Percentiles rank a stretch among this genome's conserved stretches.
phyloP scores from a whole-genome alignment of 2,797 vertebrate genomes.

The Hozukius guyotensis region DNA sequence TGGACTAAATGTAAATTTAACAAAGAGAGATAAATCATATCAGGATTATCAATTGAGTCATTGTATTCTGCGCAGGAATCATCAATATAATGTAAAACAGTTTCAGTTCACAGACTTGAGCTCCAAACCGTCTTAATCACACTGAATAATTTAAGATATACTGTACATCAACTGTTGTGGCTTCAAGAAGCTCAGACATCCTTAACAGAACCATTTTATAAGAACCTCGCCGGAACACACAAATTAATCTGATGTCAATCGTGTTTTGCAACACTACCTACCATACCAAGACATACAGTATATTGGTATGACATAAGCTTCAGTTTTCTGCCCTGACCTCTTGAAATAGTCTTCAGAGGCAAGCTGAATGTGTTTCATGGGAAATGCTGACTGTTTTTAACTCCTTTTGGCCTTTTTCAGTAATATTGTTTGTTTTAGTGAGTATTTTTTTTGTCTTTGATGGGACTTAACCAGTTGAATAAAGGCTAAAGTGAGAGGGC shows the following conservation, averaged over 20 bases:
- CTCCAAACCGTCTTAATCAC: constrained; percentile 9
- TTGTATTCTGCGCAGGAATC: constrained; percentile 7
- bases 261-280: no score
- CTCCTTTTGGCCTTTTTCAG: background rate
- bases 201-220: background rate
- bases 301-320: background rate
- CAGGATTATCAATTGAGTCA: constrained; percentile 43
- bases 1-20: constrained; percentile 46
- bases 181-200: background rate
- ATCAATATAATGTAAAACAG: background rate
- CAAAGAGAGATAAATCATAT: constrained; percentile 39
- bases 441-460: background rate
- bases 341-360: background rate
- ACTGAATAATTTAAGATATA: constrained; percentile 14
- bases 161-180: background rate
- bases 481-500: no score
- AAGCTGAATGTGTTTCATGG: background rate
- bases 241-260: background rate
- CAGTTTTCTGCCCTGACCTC: background rate
- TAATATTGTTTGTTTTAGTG: background rate
- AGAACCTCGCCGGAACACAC: background rate
- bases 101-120: background rate
- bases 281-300: no score
- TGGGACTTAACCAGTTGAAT: background rate
- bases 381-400: background rate